Evolutionary conservation across 2,113 vertebrate species (phyloP).

Genomic region (Myodes glareolus): DNA sequence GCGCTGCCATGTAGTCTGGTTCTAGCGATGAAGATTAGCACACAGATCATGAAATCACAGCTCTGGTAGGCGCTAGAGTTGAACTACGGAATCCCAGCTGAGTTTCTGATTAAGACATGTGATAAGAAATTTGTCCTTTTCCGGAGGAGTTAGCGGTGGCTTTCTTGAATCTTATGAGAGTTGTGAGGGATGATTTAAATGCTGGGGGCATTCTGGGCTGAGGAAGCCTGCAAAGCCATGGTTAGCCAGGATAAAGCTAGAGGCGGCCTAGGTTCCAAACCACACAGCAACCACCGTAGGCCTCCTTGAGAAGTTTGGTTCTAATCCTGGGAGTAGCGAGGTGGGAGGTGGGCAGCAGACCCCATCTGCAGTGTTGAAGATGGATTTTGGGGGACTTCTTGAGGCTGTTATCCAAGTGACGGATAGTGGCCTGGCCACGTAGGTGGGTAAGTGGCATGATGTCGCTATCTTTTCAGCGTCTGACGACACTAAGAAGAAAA

Average conservation of each 20-base stretch:
- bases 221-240: not conserved
- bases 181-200: not conserved
- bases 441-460: not conserved
- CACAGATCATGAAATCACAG: not conserved
- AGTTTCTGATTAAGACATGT: not conserved
- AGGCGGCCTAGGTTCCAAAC: not conserved
- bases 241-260: not conserved
- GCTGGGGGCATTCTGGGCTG: not conserved
- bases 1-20: not conserved
- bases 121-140: not conserved
- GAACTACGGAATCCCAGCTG: not conserved
- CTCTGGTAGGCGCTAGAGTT: not conserved
- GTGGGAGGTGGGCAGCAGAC: not conserved
- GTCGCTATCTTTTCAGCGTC: slow-evolving; percentile 89
- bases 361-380: not conserved
- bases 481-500: slow-evolving; percentile 98
- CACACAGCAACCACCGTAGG: fast-evolving
- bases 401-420: not conserved
- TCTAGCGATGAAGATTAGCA: not conserved
- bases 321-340: not conserved
- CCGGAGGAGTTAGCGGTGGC: not conserved
- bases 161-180: not conserved
- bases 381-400: not conserved
- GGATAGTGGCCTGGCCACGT: not conserved
- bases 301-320: not conserved